A percentile compares a stretch with the other conserved stretches of the same genome.
Conservation (phyloP, 2,888 invertebrate species). For the Pharmacophagus antenor region DNA sequence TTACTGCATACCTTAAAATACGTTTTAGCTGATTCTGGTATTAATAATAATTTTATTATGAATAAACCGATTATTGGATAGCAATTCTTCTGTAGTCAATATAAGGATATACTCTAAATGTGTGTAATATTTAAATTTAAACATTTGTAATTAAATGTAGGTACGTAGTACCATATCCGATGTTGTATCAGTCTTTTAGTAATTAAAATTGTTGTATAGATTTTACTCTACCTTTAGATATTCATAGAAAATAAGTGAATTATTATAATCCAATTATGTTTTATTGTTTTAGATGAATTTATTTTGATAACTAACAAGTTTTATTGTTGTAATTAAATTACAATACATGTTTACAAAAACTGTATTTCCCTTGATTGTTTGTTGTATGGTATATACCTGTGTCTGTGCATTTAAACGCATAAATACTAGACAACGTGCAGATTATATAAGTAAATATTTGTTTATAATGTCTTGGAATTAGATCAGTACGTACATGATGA, state of each 20-base stretch:
- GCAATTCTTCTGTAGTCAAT: conserved; percentile 13
- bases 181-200: conserved; percentile 48
- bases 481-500: conserved; percentile 15
- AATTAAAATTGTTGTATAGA: conserved; percentile 67
- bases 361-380: conserved; percentile 25
- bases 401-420: conserved; percentile 9
- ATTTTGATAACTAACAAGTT: conserved; percentile 70
- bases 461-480: conserved; percentile 15
- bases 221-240: conserved; percentile 59
- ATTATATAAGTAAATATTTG: conserved; percentile 12
- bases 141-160: conserved; percentile 19
- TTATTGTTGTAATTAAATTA: conserved; percentile 46
- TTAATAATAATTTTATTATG: conserved; percentile 22
- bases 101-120: conserved; percentile 23
- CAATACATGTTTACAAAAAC: conserved; percentile 35
- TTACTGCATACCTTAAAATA: neutral
- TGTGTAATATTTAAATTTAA: conserved; percentile 16
- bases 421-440: conserved; percentile 20
- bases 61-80: conserved; percentile 21
- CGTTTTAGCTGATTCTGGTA: conserved; percentile 3
- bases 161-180: conserved; percentile 34
- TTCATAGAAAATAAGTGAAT: conserved; percentile 49
- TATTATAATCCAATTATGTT: conserved; percentile 43
- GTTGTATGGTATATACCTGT: too few relatives aligned
- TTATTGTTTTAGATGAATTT: conserved; percentile 67